phyloP scores from a whole-genome alignment of 2,797 vertebrate species.

The Lepus townsendii region DNA sequence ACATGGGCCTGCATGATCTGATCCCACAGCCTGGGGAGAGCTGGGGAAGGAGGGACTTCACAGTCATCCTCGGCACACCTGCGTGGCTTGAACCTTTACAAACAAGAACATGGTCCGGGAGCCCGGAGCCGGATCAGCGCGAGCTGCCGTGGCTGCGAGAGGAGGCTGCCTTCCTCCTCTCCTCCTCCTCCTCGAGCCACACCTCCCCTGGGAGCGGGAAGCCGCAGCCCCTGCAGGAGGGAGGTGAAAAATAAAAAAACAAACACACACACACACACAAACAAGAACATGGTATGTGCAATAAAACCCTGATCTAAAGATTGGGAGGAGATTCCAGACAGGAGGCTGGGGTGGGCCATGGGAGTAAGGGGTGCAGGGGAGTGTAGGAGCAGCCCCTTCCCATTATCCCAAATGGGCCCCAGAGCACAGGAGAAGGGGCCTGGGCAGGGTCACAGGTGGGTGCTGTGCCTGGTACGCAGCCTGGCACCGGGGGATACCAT shows the following conservation, averaged over 20 bases:
- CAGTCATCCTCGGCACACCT: fast-evolving
- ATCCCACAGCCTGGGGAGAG: too few relatives aligned
- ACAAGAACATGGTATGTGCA: background rate
- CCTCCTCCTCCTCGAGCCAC: too few relatives aligned
- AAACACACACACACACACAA: background rate
- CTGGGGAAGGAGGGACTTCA: background rate
- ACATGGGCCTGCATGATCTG: too few relatives aligned
- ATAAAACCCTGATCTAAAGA: background rate
- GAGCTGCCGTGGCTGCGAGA: too few relatives aligned
- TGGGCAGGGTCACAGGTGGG: background rate
- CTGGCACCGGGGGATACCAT: background rate
- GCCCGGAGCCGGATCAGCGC: too few relatives aligned
- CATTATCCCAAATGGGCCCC: background rate
- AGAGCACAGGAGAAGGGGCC: background rate
- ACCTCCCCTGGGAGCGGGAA: too few relatives aligned
- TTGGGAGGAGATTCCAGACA: background rate
- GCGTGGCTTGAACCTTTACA: background rate
- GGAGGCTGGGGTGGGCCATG: background rate
- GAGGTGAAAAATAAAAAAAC: too few relatives aligned
- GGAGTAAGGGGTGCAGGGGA: fast-evolving
- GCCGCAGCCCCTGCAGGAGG: too few relatives aligned
- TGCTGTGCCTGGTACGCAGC: background rate
- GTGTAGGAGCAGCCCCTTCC: too few relatives aligned
- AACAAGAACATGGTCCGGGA: background rate
- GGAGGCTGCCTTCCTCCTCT: too few relatives aligned